Evolutionary conservation across 2,888 invertebrate genomes (phyloP).

Genomic region (Galeruca laticollis): DNA sequence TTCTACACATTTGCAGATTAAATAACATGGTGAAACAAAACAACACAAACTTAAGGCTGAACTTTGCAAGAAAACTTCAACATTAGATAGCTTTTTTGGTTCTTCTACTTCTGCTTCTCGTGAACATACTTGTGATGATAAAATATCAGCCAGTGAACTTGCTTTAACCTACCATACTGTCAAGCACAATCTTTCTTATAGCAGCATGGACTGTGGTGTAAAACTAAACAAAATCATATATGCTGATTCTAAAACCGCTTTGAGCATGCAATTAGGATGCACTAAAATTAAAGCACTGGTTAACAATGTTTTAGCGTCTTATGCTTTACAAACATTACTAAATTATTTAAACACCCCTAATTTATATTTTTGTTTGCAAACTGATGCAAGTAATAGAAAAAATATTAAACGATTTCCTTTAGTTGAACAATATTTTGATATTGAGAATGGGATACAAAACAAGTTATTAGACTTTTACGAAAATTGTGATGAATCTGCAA

Average conservation of each 20-base stretch:
- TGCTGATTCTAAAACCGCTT: slow-evolving; percentile 32
- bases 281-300: slow-evolving; percentile 28
- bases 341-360: slow-evolving; percentile 32
- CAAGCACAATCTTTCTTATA: slow-evolving; percentile 56
- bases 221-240: slow-evolving; percentile 30
- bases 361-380: slow-evolving; percentile 25
- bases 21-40: too few relatives aligned
- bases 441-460: slow-evolving; percentile 44
- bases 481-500: slow-evolving; percentile 21
- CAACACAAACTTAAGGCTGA: too few relatives aligned
- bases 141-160: slow-evolving; percentile 21
- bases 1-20: too few relatives aligned
- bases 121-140: slow-evolving; percentile 15
- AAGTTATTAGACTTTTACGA: slow-evolving; percentile 48
- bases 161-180: slow-evolving; percentile 52
- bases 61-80: too few relatives aligned
- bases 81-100: background rate
- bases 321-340: slow-evolving; percentile 28
- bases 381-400: slow-evolving; percentile 51
- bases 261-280: slow-evolving; percentile 13
- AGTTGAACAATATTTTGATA: slow-evolving; percentile 45
- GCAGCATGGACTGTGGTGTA: slow-evolving; percentile 51
- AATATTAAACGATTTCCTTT: slow-evolving; percentile 47
- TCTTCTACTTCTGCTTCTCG: background rate
- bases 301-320: background rate